Evolutionary conservation across 2,888 invertebrate genomes (phyloP).

Genomic region (Gastrophysa polygoni): DNA sequence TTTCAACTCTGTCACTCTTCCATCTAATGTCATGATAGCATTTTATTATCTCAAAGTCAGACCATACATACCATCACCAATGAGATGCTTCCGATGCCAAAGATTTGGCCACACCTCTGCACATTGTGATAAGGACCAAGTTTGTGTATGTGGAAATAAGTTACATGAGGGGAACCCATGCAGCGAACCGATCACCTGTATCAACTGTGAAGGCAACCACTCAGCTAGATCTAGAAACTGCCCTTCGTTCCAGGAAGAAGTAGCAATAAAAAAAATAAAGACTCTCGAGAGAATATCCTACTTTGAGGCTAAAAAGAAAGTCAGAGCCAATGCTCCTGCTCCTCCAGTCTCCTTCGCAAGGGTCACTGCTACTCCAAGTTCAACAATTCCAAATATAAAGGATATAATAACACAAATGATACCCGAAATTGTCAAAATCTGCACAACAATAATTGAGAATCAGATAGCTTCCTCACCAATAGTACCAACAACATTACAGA

Average conservation of each 20-base stretch:
- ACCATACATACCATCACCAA: neutral
- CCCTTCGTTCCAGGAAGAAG: neutral
- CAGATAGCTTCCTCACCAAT: neutral
- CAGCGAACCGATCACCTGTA: neutral
- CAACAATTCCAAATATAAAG: neutral
- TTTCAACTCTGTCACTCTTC: neutral
- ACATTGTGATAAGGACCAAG: neutral
- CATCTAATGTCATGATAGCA: neutral
- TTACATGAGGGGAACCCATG: neutral
- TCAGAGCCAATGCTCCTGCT: neutral
- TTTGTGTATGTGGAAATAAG: neutral
- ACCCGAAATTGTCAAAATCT: neutral
- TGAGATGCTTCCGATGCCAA: no score
- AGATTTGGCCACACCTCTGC: no score
- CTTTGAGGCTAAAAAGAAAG: neutral
- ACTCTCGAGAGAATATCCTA: neutral
- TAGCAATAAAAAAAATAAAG: neutral
- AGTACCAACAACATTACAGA: neutral
- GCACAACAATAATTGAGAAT: neutral
- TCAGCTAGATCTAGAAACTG: neutral
- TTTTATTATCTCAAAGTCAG: neutral
- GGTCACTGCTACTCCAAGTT: neutral
- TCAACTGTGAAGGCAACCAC: neutral
- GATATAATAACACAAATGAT: neutral
- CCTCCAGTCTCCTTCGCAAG: neutral